Base-by-base conservation (phyloP, 2,797 vertebrate genomes). In the Ficedula albicollis region DNA sequence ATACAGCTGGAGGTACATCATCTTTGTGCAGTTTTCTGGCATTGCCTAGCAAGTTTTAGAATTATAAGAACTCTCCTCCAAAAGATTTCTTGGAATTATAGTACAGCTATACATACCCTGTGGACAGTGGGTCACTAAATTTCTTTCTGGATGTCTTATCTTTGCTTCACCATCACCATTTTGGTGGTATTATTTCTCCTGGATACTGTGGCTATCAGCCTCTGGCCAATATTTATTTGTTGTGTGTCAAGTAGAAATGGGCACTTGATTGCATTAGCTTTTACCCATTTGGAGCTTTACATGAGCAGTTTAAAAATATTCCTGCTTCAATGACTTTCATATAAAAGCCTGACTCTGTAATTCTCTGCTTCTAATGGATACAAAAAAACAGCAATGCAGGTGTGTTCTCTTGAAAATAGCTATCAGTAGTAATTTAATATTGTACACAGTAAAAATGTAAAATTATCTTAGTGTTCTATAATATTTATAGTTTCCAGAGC, bases 281-380 rank as follows among this genome's bases (percentile, higher is more conserved):
- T 74, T 92, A 55, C 44, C 38, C 32, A 32, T 94, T 93, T 95
- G 49, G n/a, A 92, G 41, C 21, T 95, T 90, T 92, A 68, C 63
- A 93, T 43, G 81, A 87, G 49, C 60, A 67, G 70, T 92, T 96
- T 88, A 95, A 68, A 88, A 92, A 92, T 83, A 46, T 18, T 94
- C 17, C 52, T 67, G 74, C 77, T 94, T 92, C 92, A 95, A 26
- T 77, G 74, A 84, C 17, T 83, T 76, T 46, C 17, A 54, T 70
- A 82, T 54, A 64, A 87, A 90, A 89, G 17, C 16, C 34, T 56
- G 29, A 32, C 59, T 67, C 59, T 88, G 48, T 76, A 75, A 64
- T 88, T 76, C 70, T 73, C 58, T 70, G 15, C 12, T 72, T 56
- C 12, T 67, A 77, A 90, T 15, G 20, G 41, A 59, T 60, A 54